A percentile compares a stretch with the other conserved stretches of the same genome.
Conservation (phyloP, 2,888 invertebrate genomes). For the Seira ritae region DNA sequence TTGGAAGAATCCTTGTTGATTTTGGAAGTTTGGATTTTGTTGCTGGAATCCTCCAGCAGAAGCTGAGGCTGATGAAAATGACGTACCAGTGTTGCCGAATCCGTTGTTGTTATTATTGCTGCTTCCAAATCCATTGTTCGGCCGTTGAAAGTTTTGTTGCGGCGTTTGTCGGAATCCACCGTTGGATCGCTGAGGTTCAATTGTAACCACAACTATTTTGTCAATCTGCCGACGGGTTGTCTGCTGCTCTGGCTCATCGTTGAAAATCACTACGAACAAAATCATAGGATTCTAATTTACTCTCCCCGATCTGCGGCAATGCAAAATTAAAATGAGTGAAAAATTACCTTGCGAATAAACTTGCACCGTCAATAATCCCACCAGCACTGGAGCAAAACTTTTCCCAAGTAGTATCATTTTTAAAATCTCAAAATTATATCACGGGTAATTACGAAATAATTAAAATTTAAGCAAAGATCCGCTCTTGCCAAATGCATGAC, state of each 20-base stretch:
- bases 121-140: constrained; percentile 42
- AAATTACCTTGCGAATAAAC: no score
- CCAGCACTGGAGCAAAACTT: background rate
- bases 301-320: no score
- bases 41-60: constrained; percentile 20
- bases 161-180: constrained; percentile 24
- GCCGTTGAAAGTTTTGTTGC: constrained; percentile 10
- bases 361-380: no score
- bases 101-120: constrained; percentile 38
- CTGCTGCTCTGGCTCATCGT: constrained; percentile 54
- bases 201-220: constrained; percentile 17
- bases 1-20: constrained; percentile 21
- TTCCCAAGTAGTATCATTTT: constrained; percentile 14
- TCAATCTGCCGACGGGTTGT: constrained; percentile 26
- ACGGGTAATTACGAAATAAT: no score
- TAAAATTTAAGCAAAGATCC: no score
- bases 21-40: constrained; percentile 27
- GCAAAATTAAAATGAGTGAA: background rate
- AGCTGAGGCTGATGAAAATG: constrained; percentile 38
- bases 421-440: no score
- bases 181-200: background rate
- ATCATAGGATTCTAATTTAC: no score
- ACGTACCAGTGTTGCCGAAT: constrained; percentile 10
- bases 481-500: background rate
- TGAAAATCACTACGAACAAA: constrained; percentile 64